Percentiles rank a stretch among this genome's conserved stretches.
Evolutionary conservation across 2,888 invertebrate genomes (phyloP).

Genomic region (Volucella inflata): DNA sequence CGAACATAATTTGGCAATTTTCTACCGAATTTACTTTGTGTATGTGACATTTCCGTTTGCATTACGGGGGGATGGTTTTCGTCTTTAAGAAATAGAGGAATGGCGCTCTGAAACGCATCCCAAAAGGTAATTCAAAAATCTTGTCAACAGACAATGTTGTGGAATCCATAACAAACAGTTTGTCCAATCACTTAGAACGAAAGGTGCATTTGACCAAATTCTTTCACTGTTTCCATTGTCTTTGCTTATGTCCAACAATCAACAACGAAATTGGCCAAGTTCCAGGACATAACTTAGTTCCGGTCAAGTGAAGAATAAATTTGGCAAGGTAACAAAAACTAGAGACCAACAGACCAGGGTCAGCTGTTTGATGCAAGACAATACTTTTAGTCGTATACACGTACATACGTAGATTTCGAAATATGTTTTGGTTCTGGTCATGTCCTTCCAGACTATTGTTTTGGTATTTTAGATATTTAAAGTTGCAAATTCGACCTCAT

Average conservation of each 20-base stretch:
- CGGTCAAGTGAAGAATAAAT: constrained; percentile 67
- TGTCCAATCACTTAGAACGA: background rate
- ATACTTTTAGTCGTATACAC: background rate
- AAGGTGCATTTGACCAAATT: constrained; percentile 32
- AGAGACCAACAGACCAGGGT: constrained; percentile 45
- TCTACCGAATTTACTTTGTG: constrained; percentile 70
- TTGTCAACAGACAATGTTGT: constrained; percentile 30
- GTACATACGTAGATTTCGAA: constrained; percentile 4
- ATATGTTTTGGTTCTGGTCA: background rate
- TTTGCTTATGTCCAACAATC: constrained; percentile 37
- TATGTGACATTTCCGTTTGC: constrained; percentile 65
- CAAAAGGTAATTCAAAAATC: background rate
- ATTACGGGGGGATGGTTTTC: background rate
- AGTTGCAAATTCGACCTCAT: constrained; percentile 68
- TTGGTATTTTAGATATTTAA: constrained; percentile 40
- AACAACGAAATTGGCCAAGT: constrained; percentile 50
- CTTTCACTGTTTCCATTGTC: background rate
- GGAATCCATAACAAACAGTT: constrained; percentile 7
- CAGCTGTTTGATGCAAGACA: constrained; percentile 39
- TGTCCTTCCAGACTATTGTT: background rate
- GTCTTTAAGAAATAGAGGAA: background rate
- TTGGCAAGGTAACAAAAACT: constrained; percentile 67
- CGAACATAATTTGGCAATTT: constrained; percentile 74
- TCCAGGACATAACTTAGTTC: constrained; percentile 66
- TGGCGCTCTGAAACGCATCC: background rate